Evolutionary conservation across 2,113 vertebrate genomes (phyloP), one percentile per base, ranked within the genome.

Genomic region (Dicaeum eximium): DNA sequence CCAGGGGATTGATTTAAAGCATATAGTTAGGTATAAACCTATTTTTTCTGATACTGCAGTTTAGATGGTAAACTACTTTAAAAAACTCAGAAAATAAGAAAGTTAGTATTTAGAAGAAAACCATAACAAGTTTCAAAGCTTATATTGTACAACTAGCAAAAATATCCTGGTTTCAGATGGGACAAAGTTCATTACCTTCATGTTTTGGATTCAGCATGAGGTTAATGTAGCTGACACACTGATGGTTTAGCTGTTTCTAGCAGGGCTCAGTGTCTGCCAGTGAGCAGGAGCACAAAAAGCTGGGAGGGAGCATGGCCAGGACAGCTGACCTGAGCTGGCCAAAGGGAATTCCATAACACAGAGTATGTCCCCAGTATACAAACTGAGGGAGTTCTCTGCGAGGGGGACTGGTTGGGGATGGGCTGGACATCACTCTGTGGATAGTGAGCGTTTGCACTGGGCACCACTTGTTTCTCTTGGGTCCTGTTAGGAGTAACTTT

Each of bases 371-470:
- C 28, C 23, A n/a, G 13, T 3, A 4, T 3, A 16, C 9, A 16
- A 30, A n/a, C 15, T 47, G 28, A 38, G 24, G 33, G n/a, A 40
- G 10, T 17, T 50, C 57, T 31, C 33, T 45, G 57, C 11, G 45
- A 54, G 14, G 5, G 8, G 19, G 30, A 6, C 15, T 1, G 1
- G 6, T 2, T 13, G 24, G 30, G 9, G 20, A 40, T 31, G 35
- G 33, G 40, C n/a, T 62, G n/a, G 13, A 11, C 40, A 14, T 47
- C 13, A 28, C 40, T 30, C 48, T 12, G 19, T 54, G 65, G 6
- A 16, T 7, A 38, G 15, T 35, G 35, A 71, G 9, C 33, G 33
- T 28, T 24, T 19, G 12, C 8, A 38, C 42, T 11, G 2, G 31
- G 11, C 25, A 42, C 56, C 17, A 22, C 40, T 48, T 9, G 4